Evolutionary conservation across 2,888 invertebrate species (phyloP).

Genomic region (Drosophila villosipedis): DNA sequence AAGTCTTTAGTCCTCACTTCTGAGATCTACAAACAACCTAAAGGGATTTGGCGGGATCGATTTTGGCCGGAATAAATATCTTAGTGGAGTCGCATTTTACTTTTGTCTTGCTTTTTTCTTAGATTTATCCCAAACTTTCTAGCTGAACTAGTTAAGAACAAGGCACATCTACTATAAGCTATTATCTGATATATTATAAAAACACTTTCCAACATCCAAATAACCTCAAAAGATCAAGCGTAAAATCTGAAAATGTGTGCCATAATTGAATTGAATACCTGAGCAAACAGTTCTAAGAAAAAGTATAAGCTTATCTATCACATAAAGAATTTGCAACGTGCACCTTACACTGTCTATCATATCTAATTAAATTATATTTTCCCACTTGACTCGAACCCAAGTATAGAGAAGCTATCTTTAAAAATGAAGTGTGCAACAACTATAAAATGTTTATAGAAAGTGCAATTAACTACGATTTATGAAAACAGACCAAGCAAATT

Average conservation of each 20-base stretch:
- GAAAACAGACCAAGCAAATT: slow-evolving; percentile 39
- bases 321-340: slow-evolving; percentile 9
- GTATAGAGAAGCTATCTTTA: not conserved
- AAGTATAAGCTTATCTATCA: not conserved
- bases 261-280: slow-evolving; percentile 59
- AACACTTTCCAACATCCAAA: slow-evolving; percentile 3
- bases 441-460: slow-evolving; percentile 19
- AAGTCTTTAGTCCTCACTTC: not conserved
- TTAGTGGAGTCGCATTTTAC: not conserved
- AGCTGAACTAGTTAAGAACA: slow-evolving; percentile 32
- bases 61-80: not conserved
- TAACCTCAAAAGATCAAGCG: slow-evolving; percentile 9
- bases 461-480: slow-evolving; percentile 9
- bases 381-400: not conserved
- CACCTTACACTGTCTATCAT: slow-evolving; percentile 24
- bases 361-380: slow-evolving; percentile 30
- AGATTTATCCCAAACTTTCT: too few relatives aligned
- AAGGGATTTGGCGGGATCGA: not conserved
- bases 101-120: not conserved
- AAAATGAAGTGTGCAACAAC: slow-evolving; percentile 5
- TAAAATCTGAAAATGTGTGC: slow-evolving; percentile 41
- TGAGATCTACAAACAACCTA: not conserved
- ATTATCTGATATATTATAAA: not conserved
- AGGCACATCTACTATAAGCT: slow-evolving; percentile 19
- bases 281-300: slow-evolving; percentile 37